phyloP scores from a whole-genome alignment of 2,888 invertebrate species.

The Rotaria magnacalcarata region DNA sequence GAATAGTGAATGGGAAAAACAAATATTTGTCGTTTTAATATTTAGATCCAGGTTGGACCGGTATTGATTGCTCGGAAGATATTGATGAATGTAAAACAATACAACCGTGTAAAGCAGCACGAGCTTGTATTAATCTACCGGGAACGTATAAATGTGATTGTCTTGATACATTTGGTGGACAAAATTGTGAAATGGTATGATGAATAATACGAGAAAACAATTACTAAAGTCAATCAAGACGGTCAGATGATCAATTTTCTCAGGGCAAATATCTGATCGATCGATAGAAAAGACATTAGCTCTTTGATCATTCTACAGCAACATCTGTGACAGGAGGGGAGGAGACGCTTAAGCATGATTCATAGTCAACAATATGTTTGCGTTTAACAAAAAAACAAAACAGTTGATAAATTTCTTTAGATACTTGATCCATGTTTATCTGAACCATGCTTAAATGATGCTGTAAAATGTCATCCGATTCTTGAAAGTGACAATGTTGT shows the following conservation, averaged over 20 bases:
- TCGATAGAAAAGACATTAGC: no score
- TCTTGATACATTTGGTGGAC: conserved; percentile 4
- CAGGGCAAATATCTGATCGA: no score
- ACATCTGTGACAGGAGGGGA: no score
- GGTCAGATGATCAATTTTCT: no score
- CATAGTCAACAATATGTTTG: no score
- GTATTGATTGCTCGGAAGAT: not conserved
- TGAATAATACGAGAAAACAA: not conserved
- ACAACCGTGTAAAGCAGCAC: conserved; percentile 31
- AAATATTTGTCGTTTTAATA: not conserved
- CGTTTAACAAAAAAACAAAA: not conserved
- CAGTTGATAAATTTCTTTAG: not conserved
- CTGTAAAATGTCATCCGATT: not conserved
- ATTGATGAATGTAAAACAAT: conserved; percentile 30
- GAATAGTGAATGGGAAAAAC: not conserved
- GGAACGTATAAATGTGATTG: conserved; percentile 38
- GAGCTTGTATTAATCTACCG: conserved; percentile 26
- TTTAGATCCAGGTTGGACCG: conserved; percentile 29
- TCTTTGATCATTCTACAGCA: no score
- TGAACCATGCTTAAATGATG: not conserved
- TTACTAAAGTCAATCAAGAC: no score
- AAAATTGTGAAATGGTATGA: conserved; percentile 35
- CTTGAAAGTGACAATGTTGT: conserved; percentile 19
- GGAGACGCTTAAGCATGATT: no score
- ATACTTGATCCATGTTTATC: conserved; percentile 23